Evolutionary conservation across 2,113 vertebrate genomes (phyloP).

Genomic region (Coptodon bakossiorum): DNA sequence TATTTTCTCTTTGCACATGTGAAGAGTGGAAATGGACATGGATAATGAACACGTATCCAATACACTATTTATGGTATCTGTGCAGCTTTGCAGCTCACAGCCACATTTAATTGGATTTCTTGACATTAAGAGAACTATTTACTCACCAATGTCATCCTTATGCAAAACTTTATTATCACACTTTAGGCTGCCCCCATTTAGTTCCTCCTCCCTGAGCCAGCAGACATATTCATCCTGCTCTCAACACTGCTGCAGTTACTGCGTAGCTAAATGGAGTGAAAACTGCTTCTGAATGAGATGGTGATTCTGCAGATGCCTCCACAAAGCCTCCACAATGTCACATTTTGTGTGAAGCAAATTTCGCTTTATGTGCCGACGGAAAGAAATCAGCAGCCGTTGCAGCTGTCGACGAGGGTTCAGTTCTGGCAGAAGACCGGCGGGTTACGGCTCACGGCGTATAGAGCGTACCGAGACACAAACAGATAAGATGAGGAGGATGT

Average conservation of each 20-base stretch:
- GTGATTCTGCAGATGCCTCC: slow-evolving; percentile 10
- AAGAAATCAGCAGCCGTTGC: background rate
- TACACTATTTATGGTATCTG: background rate
- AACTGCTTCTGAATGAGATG: background rate
- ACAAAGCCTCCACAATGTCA: background rate
- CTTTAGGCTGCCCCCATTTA: background rate
- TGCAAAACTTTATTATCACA: background rate
- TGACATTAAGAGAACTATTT: background rate
- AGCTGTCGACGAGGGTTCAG: slow-evolving; percentile 15
- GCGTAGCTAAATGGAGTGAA: background rate
- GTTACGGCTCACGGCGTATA: slow-evolving; percentile 1
- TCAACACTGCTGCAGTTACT: background rate
- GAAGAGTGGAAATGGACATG: background rate
- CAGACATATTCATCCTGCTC: background rate
- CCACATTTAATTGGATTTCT: background rate
- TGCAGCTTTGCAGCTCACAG: background rate
- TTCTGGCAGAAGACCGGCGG: slow-evolving; percentile 25
- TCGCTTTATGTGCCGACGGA: background rate
- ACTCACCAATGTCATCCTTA: background rate
- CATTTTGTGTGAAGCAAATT: background rate
- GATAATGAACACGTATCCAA: background rate
- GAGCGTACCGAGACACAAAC: background rate
- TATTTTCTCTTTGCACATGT: background rate
- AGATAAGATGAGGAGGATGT: slow-evolving; percentile 22
- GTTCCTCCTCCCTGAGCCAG: background rate